Conservation (phyloP, 2,888 invertebrate species). For the Sacculina carcini region DNA sequence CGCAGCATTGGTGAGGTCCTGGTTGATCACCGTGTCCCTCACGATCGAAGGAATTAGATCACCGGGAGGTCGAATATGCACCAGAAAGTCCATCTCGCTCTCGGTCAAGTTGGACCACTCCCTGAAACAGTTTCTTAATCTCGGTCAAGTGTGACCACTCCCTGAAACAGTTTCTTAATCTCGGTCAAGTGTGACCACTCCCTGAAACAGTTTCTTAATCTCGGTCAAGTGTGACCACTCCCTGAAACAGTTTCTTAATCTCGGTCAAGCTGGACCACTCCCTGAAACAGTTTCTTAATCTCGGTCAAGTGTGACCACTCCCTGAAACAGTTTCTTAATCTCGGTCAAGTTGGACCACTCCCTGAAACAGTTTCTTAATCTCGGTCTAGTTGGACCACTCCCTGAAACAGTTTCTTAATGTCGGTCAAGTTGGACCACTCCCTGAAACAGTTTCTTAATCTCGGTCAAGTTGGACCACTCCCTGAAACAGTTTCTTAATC, state of each 20-base stretch:
- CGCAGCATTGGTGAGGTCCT: constrained; percentile 73
- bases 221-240: constrained; percentile 47
- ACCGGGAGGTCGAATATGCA: constrained; percentile 61
- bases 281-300: no score
- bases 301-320: no score
- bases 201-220: constrained; percentile 17
- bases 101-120: constrained; percentile 50
- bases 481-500: no score
- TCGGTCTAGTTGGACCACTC: no score
- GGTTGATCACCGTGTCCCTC: constrained; percentile 45
- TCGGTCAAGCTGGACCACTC: no score
- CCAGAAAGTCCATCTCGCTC: constrained; percentile 41
- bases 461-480: no score
- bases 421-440: no score
- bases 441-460: no score
- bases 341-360: no score
- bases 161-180: constrained; percentile 17
- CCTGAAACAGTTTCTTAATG: no score
- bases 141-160: constrained; percentile 47
- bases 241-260: constrained; percentile 17
- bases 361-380: no score
- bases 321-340: no score
- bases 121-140: constrained; percentile 17
- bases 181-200: constrained; percentile 47
- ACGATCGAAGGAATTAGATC: constrained; percentile 60